Percentiles rank a stretch among this genome's conserved stretches.
Conservation (phyloP, 2,797 vertebrate genomes). For the Cephalopachus bancanus region DNA sequence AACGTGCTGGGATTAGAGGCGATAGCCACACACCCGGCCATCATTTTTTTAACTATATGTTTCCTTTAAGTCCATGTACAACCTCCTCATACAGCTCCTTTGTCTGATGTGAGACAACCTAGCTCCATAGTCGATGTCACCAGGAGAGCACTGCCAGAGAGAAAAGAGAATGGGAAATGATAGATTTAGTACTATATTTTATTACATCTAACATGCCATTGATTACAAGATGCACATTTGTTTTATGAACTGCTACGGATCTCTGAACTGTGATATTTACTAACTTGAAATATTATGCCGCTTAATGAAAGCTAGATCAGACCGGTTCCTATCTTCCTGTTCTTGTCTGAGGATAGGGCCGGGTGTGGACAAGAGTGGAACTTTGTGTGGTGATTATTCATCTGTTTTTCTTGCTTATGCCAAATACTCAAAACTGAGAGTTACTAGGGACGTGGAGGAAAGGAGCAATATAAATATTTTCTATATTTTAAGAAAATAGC, state of each 20-base stretch:
- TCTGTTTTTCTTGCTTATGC: neutral
- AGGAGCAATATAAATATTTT: neutral
- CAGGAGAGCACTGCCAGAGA: neutral
- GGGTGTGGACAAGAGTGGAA: neutral
- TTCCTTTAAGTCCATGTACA: neutral
- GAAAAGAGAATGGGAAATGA: neutral
- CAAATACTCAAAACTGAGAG: neutral
- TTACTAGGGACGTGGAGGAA: neutral
- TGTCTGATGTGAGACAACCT: neutral
- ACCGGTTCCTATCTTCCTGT: neutral
- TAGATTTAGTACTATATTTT: neutral
- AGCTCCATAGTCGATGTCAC: neutral
- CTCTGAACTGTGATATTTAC: neutral
- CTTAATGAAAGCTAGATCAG: neutral
- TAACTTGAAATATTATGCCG: neutral
- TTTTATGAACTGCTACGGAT: neutral
- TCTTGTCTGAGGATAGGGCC: neutral
- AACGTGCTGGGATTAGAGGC: too few relatives aligned
- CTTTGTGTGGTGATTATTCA: neutral
- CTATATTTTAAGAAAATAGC: neutral
- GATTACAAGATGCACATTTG: slow-evolving; percentile 12
- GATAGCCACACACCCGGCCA: too few relatives aligned
- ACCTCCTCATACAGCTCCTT: neutral
- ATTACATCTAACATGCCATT: neutral
- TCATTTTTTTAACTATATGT: neutral